phyloP scores from a whole-genome alignment of 2,888 invertebrate genomes.

The Phyllotreta striolata region DNA sequence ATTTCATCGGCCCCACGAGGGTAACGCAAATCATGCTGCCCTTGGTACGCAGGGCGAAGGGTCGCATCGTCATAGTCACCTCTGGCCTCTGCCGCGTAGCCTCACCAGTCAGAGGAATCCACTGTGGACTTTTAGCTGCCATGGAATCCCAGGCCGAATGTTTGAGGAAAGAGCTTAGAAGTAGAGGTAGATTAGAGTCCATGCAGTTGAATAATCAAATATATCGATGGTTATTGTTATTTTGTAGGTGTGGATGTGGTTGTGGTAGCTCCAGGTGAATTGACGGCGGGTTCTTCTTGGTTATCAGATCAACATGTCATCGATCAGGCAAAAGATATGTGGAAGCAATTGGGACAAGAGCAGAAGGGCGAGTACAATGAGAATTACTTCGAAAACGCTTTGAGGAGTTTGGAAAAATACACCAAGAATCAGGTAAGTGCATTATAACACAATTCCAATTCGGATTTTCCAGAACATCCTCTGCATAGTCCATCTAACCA shows the following conservation, averaged over 20 bases:
- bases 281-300: slow-evolving; percentile 82
- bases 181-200: slow-evolving; percentile 33
- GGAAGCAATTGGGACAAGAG: slow-evolving; percentile 78
- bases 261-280: slow-evolving; percentile 85
- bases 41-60: slow-evolving; percentile 77
- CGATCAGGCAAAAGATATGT: slow-evolving; percentile 80
- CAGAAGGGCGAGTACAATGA: slow-evolving; percentile 82
- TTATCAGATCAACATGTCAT: slow-evolving; percentile 67
- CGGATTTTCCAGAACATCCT: neutral
- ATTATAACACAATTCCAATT: neutral
- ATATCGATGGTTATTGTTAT: neutral
- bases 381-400: slow-evolving; percentile 82
- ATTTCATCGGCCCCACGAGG: slow-evolving; percentile 74
- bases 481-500: neutral
- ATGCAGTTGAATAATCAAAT: too few species aligned
- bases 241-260: slow-evolving; percentile 76
- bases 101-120: slow-evolving; percentile 81
- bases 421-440: slow-evolving; percentile 72
- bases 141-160: slow-evolving; percentile 83
- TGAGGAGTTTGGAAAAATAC: slow-evolving; percentile 81
- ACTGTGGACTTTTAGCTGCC: slow-evolving; percentile 80
- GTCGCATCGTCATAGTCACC: slow-evolving; percentile 81
- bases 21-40: slow-evolving; percentile 78
- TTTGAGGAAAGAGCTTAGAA: slow-evolving; percentile 72
- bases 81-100: slow-evolving; percentile 83